These are phyloP conservation scores for Anseranas semipalmata DNA, from an alignment of 2,113 vertebrate species.

Conservation along the genomic window DNA sequence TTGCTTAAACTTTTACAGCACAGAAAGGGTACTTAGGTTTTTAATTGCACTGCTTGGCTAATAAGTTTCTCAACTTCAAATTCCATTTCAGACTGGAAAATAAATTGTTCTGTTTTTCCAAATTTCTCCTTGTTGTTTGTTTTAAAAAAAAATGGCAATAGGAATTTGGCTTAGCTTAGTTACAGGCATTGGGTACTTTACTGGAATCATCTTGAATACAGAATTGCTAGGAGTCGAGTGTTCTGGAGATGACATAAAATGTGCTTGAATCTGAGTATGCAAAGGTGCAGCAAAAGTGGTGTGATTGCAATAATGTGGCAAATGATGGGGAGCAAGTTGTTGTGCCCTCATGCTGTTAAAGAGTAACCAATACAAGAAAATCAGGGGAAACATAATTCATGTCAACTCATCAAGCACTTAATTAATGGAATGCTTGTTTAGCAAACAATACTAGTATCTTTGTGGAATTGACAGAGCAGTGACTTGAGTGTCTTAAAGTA, in stretches of 20 bases:
- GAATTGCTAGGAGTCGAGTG: background rate
- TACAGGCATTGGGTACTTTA: background rate
- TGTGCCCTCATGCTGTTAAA: background rate
- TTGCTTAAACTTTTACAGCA: slow-evolving; percentile 13
- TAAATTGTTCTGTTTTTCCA: background rate
- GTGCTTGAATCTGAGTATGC: background rate
- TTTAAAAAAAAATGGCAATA: background rate
- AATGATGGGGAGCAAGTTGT: background rate
- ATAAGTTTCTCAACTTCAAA: slow-evolving; percentile 3
- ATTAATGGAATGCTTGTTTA: background rate
- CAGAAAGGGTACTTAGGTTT: background rate
- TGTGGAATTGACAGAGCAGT: background rate
- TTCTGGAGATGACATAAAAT: background rate
- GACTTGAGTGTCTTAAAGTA: background rate
- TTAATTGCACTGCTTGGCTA: background rate
- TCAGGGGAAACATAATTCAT: background rate
- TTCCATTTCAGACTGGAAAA: background rate
- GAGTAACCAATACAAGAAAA: background rate
- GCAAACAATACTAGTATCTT: background rate
- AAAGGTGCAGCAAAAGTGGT: background rate
- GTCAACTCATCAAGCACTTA: background rate
- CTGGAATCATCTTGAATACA: background rate
- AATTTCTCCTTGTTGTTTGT: background rate
- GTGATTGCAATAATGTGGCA: background rate
- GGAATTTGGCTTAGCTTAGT: background rate